These are phyloP conservation scores for Serrognathus titanus DNA, from an alignment of 2,888 invertebrate species.

Conservation along the genomic window DNA sequence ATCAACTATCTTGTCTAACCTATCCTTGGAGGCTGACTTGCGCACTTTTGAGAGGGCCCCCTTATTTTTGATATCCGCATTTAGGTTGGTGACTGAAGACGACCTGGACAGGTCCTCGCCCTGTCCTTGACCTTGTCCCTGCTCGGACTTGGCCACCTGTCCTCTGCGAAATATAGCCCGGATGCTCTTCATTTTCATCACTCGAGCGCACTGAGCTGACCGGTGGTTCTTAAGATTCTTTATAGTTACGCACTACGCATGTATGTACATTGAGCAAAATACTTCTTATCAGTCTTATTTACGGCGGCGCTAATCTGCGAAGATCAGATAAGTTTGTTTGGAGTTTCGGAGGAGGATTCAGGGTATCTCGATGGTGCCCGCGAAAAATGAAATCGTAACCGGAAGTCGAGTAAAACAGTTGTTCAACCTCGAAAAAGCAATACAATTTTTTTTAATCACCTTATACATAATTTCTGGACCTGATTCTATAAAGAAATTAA, in stretches of 20 bases:
- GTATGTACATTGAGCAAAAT: background rate
- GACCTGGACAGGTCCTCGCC: slow-evolving; percentile 55
- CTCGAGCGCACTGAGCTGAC: slow-evolving; percentile 11
- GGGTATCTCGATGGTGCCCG: too few species aligned
- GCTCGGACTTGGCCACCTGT: slow-evolving; percentile 59
- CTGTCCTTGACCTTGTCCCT: slow-evolving; percentile 26
- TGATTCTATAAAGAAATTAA: too few species aligned
- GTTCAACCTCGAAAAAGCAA: too few species aligned
- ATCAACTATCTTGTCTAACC: slow-evolving; percentile 37
- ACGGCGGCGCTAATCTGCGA: background rate
- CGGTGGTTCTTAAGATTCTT: background rate
- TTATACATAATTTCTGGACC: too few species aligned
- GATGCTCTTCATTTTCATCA: slow-evolving; percentile 80
- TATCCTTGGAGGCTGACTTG: slow-evolving; percentile 46
- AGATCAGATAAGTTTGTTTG: too few species aligned
- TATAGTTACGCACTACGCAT: background rate
- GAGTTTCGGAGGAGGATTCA: background rate
- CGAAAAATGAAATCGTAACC: too few species aligned
- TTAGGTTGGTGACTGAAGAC: slow-evolving; percentile 64
- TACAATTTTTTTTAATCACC: too few species aligned
- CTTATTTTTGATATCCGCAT: slow-evolving; percentile 56
- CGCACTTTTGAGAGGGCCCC: slow-evolving; percentile 48
- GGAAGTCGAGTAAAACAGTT: too few species aligned
- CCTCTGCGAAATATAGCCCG: slow-evolving; percentile 90
- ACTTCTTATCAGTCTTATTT: background rate